Evolutionary conservation across 1,140 invertebrate species (phyloP), one percentile per base, ranked within the genome.

Genomic region (Lepidostoma basale): DNA sequence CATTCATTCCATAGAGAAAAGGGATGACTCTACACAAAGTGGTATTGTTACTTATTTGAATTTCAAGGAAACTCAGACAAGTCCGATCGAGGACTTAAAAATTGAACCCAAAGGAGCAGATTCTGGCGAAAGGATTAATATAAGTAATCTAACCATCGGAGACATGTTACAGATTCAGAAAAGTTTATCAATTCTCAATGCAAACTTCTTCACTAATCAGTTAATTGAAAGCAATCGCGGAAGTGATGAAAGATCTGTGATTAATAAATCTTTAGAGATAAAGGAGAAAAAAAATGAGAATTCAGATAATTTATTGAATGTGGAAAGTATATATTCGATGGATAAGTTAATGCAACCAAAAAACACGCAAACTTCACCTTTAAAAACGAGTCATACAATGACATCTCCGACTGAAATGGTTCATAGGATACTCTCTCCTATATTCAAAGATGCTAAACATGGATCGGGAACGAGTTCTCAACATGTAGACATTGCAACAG

Each of bases 321-420:
- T n/a, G n/a, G n/a, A n/a, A n/a, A n/a, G n/a, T n/a, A n/a, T n/a
- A n/a, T n/a, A n/a, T n/a, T n/a, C 14, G 4, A 36, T 36, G 25
- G 42, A 40, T 26, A 56, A 56, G 9, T 30, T 18, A n/a, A 26
- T 25, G 0, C 10, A 12, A 9, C 72, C 76, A 1, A 81, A 81
- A 75, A 77, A 81, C 69, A 83, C 80, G 6, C 82, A 83, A 74
- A 83, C 81, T 8, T 79, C 81, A 23, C 79, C 80, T 1, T 75
- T 74, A 58, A 76, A 74, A 63, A 78, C 77, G 22, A 76, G 64
- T 49, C 18, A 68, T 14, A 77, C 74, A 20, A 70, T 78, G 68
- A 84, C 82, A 4, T 83, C 82, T 6, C 82, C 82, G 8, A 76
- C 78, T n/a, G 78, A 76, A 26, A 77, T 79, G 0, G 79, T 81